Percentiles rank a stretch among this genome's conserved stretches.
Conservation (phyloP, 2,888 invertebrate species). For the Phania funesta region DNA sequence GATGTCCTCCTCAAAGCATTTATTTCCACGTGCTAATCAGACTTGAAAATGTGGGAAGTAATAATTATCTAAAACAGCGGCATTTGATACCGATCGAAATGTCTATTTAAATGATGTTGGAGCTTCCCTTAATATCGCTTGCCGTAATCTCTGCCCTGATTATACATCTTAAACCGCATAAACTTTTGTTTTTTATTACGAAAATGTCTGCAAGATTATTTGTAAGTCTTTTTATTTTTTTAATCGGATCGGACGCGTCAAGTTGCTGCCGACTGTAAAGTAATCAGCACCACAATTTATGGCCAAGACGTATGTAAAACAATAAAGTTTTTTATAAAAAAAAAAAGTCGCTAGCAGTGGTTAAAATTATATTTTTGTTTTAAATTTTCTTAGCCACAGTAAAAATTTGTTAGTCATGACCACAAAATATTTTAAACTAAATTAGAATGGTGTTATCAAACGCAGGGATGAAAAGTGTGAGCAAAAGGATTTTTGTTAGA, state of each 20-base stretch:
- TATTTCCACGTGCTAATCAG: no score
- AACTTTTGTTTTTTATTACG: no score
- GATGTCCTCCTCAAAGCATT: no score
- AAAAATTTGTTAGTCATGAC: slow-evolving; percentile 41
- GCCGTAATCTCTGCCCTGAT: no score
- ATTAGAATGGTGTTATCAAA: slow-evolving; percentile 16
- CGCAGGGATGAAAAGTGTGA: not conserved
- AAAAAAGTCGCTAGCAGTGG: no score
- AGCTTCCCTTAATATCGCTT: no score
- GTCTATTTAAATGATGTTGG: no score
- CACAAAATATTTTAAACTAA: slow-evolving; percentile 36
- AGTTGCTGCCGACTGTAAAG: slow-evolving; percentile 45
- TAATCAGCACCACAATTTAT: slow-evolving; percentile 56
- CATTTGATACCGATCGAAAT: no score
- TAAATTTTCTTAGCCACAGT: not conserved
- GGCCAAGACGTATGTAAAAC: slow-evolving; percentile 16
- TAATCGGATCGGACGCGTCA: slow-evolving; percentile 37
- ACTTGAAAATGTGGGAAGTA: no score
- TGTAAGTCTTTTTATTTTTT: not conserved
- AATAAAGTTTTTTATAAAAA: no score
- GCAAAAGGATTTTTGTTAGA: not conserved
- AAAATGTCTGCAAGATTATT: slow-evolving; percentile 1
- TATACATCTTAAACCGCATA: no score
- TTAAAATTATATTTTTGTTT: not conserved
- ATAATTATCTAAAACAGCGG: no score